Evolutionary conservation across 2,888 invertebrate genomes (phyloP).

Genomic region (Eristalis tenax): DNA sequence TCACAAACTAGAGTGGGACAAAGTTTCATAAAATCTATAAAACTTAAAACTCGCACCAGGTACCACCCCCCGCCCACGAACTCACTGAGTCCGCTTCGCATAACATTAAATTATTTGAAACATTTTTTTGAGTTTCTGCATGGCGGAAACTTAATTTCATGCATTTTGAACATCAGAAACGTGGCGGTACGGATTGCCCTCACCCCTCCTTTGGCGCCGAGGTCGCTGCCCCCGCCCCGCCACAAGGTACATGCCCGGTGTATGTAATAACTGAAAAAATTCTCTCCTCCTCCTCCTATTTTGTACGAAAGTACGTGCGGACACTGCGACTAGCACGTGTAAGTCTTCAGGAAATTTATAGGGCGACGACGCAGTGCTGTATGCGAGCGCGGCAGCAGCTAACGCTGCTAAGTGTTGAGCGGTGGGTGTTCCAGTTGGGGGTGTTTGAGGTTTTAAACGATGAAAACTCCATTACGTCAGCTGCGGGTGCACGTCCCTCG

Average conservation of each 20-base stretch:
- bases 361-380: slow-evolving; percentile 42
- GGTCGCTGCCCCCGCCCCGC: background rate
- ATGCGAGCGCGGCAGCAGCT: slow-evolving; percentile 1
- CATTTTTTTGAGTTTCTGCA: slow-evolving; percentile 61
- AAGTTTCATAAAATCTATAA: slow-evolving; percentile 8
- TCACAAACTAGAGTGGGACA: background rate
- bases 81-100: slow-evolving; percentile 22
- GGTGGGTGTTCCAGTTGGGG: slow-evolving; percentile 15
- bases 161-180: slow-evolving; percentile 78
- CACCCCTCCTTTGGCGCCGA: background rate
- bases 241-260: background rate
- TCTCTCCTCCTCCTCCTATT: background rate
- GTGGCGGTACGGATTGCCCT: slow-evolving; percentile 46
- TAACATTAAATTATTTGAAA: slow-evolving; percentile 68
- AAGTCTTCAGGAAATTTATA: slow-evolving; percentile 51
- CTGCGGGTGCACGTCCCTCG: background rate
- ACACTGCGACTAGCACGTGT: slow-evolving; percentile 28
- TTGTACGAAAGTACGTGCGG: slow-evolving; percentile 34
- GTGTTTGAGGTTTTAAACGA: slow-evolving; percentile 42
- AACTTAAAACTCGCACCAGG: slow-evolving; percentile 9
- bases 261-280: background rate
- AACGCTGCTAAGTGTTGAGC: slow-evolving; percentile 58
- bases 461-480: slow-evolving; percentile 49
- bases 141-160: slow-evolving; percentile 76
- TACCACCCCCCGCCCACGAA: background rate